Base-by-base conservation (phyloP, 2,113 vertebrate genomes). In the Aphyosemion australe region DNA sequence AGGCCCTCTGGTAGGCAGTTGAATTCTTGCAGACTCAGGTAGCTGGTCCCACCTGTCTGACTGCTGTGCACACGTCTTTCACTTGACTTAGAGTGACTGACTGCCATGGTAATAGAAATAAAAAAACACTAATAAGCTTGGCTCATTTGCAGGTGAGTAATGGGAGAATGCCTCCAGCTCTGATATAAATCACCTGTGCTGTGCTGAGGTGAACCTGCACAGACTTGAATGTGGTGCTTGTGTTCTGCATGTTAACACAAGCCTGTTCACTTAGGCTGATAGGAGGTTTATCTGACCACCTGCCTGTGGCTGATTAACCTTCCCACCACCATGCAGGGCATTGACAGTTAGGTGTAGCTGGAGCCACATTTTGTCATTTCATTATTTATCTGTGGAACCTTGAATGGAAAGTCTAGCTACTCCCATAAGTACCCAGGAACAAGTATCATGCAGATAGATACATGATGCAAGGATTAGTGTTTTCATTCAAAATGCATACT, bases 31-130 rank as follows among this genome's bases (percentile, higher is more conserved):
- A 6, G 6, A 48, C 53, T 12, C 42, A n/a, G 49, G 32, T 37
- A 37, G 46, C 59, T 72, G 5, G 52, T 57, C 55, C 41, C 79
- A 70, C 76, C 74, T 71, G 70, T 72, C 76, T 63, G 70, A 78
- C 78, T 14, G 68, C 66, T 72, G 43, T 61, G 41, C 41, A 16
- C 21, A 65, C 48, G 34, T 37, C 13, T 26, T 41, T 46, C 39
- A n/a, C 32, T 0, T 13, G 15, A 19, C 50, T 13, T 3, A 10
- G 14, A 50, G 26, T 39, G 43, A 50, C 20, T 0, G 0, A 42
- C 54, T 65, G 54, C 73, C 19, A 46, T 69, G 50, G 80, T 32
- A 49, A 63, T 18, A 42, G 5, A 45, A 10, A 61, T 72, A 8
- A 37, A 8, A 63, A 59, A 71, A 56, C 0, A 1, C 58, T 5